Evolutionary conservation across 2,113 vertebrate species (phyloP), one percentile per base, ranked within the genome.

Genomic region (Sula dactylatra): DNA sequence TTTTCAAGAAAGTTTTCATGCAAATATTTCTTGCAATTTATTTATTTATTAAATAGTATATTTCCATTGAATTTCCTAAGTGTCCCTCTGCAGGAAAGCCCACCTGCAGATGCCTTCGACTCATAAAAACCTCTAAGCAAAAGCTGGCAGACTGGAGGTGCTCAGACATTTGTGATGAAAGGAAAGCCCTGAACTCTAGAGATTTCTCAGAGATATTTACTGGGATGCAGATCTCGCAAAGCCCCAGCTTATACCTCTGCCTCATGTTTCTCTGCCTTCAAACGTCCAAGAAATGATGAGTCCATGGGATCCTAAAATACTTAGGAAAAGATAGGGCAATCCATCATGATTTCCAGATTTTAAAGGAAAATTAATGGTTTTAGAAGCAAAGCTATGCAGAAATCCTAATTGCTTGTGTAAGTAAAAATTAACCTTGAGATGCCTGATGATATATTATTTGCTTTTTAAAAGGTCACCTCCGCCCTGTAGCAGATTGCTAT

Each of bases 161-260:
- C 42, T 88, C 47, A 49, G 31, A 82, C 18, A 45, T 56, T 67
- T 72, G 21, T 7, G 40, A 20, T 70, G 24, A 86, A 92, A 74
- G 42, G 26, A 59, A 36, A 79, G 44, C 10, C 26, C 61, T 83
- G 55, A 83, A 84, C 8, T 45, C 13, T 14, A 36, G 38, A 38
- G 18, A 56, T 88, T 78, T 76, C 61, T 69, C 16, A 17, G 29
- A 78, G 16, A 19, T 52, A 49, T 71, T 55, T 78, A 40, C 42
- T 34, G 31, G 72, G 31, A 56, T 49, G 22, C 26, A 84, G 49
- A 82, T 55, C 49, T 36, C 36, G 44, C 44, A 76, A 80, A 80
- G 10, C 34, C 36, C 56, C 0, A 0, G 3, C 21, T 66, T 77
- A 31, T 16, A 54, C 4, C 29, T 72, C 36, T 85, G 22, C 15